These are phyloP conservation scores for Alaudala cheleensis DNA, from an alignment of 2,113 vertebrate genomes.

Conservation along the genomic window DNA sequence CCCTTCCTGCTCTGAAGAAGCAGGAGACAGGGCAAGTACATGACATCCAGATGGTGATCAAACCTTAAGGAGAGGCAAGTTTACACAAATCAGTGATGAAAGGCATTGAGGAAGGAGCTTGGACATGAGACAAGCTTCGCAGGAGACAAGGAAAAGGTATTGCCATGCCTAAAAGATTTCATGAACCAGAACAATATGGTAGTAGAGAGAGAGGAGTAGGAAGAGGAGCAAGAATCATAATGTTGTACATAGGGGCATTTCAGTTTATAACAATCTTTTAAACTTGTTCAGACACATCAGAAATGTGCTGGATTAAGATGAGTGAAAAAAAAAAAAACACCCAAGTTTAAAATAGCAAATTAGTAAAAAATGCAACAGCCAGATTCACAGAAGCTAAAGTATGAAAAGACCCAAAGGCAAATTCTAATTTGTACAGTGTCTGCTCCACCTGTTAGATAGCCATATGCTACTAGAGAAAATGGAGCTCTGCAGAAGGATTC, in stretches of 20 bases:
- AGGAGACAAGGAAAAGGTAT: neutral
- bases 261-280: neutral
- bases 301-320: neutral
- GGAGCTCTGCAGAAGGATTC: constrained; percentile 23
- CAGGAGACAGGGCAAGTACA: neutral
- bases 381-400: constrained; percentile 36
- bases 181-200: neutral
- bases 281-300: neutral
- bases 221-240: neutral
- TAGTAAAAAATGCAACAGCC: constrained; percentile 20
- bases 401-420: constrained; percentile 54
- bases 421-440: constrained; percentile 20
- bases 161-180: neutral
- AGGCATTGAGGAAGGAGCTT: neutral
- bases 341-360: neutral
- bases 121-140: neutral
- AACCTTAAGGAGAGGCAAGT: neutral
- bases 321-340: neutral
- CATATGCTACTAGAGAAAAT: constrained; percentile 39
- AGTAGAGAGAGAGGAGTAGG: neutral
- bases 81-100: neutral
- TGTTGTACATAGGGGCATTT: neutral
- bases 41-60: neutral
- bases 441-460: constrained; percentile 54
- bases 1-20: neutral